A percentile compares a stretch with the other conserved stretches of the same genome.
Conservation (phyloP, 2,888 invertebrate species). For the Drosophila greeni region DNA sequence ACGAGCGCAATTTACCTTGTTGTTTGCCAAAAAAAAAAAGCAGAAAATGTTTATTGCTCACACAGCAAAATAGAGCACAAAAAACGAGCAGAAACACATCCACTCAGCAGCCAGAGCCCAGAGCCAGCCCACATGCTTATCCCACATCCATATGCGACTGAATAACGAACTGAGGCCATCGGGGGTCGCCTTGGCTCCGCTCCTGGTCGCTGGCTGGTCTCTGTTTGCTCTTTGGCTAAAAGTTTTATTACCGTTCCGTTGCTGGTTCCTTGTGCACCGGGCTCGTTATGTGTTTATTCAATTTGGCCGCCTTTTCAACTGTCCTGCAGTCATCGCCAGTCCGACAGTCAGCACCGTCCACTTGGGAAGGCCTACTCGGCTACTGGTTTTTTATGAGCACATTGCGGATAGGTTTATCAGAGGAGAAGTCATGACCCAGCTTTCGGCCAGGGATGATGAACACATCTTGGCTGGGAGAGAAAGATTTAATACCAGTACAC, state of each 20-base stretch:
- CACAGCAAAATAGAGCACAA: constrained; percentile 40
- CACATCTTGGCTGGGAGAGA: not conserved
- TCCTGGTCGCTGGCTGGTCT: constrained; percentile 15
- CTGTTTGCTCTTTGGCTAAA: constrained; percentile 55
- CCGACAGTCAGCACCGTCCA: constrained; percentile 5
- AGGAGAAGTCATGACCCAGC: constrained; percentile 14
- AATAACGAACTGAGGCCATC: constrained; percentile 66
- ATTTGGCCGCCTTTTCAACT: constrained; percentile 51
- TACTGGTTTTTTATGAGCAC: constrained; percentile 31
- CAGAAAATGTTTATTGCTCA: constrained; percentile 56
- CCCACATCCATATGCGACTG: constrained; percentile 10
- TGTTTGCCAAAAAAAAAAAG: constrained; percentile 44
- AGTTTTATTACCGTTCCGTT: constrained; percentile 70
- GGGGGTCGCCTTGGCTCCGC: constrained; percentile 31
- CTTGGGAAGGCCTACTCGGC: constrained; percentile 28
- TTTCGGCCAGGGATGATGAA: constrained; percentile 6
- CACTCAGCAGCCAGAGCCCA: constrained; percentile 17
- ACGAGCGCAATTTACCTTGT: constrained; percentile 61
- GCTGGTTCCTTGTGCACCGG: constrained; percentile 49
- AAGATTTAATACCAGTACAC: not conserved
- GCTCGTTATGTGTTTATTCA: constrained; percentile 72
- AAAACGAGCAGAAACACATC: constrained; percentile 17
- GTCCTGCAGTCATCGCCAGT: constrained; percentile 20
- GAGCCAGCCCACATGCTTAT: constrained; percentile 14
- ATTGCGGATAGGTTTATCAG: constrained; percentile 57